Evolutionary conservation across 2,113 vertebrate genomes (phyloP).

Genomic region (Pseudorasbora parva): DNA sequence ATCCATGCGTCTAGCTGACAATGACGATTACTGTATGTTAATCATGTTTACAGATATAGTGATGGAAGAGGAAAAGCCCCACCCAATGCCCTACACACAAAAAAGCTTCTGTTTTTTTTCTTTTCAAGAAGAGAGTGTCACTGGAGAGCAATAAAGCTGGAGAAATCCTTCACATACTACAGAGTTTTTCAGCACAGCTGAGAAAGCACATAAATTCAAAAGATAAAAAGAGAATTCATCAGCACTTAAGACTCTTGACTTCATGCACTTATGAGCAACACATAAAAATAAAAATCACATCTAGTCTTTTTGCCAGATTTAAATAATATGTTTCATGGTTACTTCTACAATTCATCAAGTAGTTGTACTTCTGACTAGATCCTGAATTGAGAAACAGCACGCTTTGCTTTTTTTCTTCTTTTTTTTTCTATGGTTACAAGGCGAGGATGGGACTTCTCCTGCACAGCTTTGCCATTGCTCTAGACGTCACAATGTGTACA

Average conservation of each 20-base stretch:
- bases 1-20: slow-evolving; percentile 55
- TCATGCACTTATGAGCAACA: slow-evolving; percentile 99
- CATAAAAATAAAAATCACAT: slow-evolving; percentile 83
- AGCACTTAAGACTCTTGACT: slow-evolving; percentile 84
- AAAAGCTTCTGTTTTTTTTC: slow-evolving; percentile 71
- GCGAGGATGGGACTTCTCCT: slow-evolving; percentile 55
- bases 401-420: slow-evolving; percentile 29
- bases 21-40: slow-evolving; percentile 78
- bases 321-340: slow-evolving; percentile 59
- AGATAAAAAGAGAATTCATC: slow-evolving; percentile 78
- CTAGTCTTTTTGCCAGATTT: slow-evolving; percentile 35
- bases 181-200: slow-evolving; percentile 59
- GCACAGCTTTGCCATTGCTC: slow-evolving; percentile 53
- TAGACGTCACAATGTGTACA: slow-evolving; percentile 61
- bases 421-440: slow-evolving; percentile 47
- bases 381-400: slow-evolving; percentile 46
- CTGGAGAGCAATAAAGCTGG: slow-evolving; percentile 61
- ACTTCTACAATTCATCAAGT: slow-evolving; percentile 75
- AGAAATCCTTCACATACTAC: slow-evolving; percentile 61
- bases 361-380: slow-evolving; percentile 51
- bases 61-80: slow-evolving; percentile 81
- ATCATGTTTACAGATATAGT: slow-evolving; percentile 73
- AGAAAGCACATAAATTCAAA: slow-evolving; percentile 81
- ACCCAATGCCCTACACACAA: slow-evolving; percentile 86
- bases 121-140: slow-evolving; percentile 59